These are phyloP conservation scores for Andrena bicolor DNA, from an alignment of 2,888 invertebrate species.

Conservation along the genomic window DNA sequence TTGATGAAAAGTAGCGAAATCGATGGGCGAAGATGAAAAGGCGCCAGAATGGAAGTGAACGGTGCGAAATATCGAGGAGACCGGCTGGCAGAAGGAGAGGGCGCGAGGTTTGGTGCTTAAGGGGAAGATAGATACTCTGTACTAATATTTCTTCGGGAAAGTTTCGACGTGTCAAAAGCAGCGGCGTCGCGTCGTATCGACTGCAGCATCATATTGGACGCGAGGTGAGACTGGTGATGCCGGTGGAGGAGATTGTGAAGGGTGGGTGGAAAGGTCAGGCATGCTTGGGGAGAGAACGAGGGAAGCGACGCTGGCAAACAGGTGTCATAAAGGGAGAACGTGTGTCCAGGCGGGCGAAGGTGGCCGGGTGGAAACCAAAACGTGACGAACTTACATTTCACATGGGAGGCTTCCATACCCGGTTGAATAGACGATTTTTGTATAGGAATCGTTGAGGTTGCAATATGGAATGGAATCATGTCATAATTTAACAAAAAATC, in stretches of 20 bases:
- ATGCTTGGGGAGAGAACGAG: constrained; percentile 28
- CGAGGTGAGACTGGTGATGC: constrained; percentile 38
- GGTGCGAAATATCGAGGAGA: background rate
- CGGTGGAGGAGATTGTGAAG: constrained; percentile 25
- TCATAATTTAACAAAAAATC: constrained; percentile 12
- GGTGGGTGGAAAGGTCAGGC: constrained; percentile 17
- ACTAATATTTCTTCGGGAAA: constrained; percentile 58
- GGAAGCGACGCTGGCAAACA: constrained; percentile 75
- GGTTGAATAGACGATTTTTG: constrained; percentile 20
- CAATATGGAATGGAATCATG: constrained; percentile 45
- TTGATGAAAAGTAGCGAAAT: background rate
- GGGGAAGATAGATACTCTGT: background rate
- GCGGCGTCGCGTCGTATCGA: constrained; percentile 52
- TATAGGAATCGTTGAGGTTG: constrained; percentile 44
- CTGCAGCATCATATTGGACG: constrained; percentile 63
- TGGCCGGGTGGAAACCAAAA: constrained; percentile 66
- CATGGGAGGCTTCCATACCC: constrained; percentile 12
- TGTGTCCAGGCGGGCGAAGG: constrained; percentile 68
- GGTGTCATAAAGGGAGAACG: constrained; percentile 80
- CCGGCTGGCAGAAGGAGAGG: background rate
- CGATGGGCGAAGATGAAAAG: background rate
- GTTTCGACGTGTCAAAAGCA: constrained; percentile 63
- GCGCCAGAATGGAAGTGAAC: background rate
- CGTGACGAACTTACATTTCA: constrained; percentile 72
- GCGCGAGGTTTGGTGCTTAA: background rate